Base-by-base conservation (phyloP, 2,113 vertebrate species). In the Ascaphus truei region DNA sequence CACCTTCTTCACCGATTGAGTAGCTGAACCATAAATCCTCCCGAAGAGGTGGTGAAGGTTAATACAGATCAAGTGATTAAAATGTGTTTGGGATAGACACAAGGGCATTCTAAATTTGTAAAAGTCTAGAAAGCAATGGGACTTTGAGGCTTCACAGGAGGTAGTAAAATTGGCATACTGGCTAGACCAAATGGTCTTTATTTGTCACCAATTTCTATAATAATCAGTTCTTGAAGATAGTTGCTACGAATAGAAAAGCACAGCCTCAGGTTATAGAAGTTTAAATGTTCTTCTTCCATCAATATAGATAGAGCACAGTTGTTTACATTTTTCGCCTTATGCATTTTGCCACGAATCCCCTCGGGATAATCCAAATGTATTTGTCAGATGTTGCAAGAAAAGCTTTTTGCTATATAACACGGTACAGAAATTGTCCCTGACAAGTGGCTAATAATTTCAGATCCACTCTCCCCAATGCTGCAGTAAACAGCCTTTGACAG, bases 361-460 rank as follows among this genome's bases (percentile, higher is more conserved):
- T 50, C 20, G 22, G 65, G 53, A 68, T 68, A 68, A 68, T 68
- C 55, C 31, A 59, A 47, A 68, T 68, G 43, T 41, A 59, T 59
- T 68, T 68, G 64, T 68, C 52, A 68, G 39, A 57, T 68, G 52
- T 48, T 57, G 41, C 53, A 68, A n/a, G 30, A 48, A 68, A 67
- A 59, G 55, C 55, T 68, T 68, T 68, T 58, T 59, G 39, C 41
- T 48, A 25, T 25, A 68, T 58, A 68, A 68, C 55, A 68, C 29
- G 4, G 57, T 47, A 59, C 29, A 68, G 43, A 68, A 59, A 59
- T 68, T 68, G 29, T 68, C 53, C 41, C 65, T 58, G 65, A 68
- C 65, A 59, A 58, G 39, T 59, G 53, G 65, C 65, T 68, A 68
- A 58, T 68, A 66, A 66, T 66, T 66, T 66, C 63, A 66, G 50